phyloP scores from a whole-genome alignment of 2,888 invertebrate species.

The Temnothorax unifasciatus region DNA sequence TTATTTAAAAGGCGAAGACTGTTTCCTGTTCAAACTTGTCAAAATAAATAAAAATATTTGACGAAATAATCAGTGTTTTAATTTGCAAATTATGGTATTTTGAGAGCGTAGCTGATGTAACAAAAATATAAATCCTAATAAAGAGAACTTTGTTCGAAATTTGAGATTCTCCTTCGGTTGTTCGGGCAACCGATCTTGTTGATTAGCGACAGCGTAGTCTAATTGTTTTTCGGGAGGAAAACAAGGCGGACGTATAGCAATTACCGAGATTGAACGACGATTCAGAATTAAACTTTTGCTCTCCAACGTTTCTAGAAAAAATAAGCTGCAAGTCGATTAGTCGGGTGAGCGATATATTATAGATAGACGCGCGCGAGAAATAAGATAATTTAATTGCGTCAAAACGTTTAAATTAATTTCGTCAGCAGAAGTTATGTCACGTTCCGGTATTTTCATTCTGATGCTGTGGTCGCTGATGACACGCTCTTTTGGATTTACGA shows the following conservation, averaged over 20 bases:
- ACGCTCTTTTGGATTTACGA: conserved; percentile 30
- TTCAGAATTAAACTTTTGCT: neutral
- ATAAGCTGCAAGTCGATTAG: neutral
- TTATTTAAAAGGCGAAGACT: neutral
- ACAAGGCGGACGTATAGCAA: conserved; percentile 8
- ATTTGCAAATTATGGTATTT: neutral
- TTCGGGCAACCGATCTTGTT: conserved; percentile 43
- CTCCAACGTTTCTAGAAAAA: neutral
- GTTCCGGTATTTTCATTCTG: neutral
- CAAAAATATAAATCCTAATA: neutral
- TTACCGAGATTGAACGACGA: neutral
- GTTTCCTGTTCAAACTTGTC: neutral
- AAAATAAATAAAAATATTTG: neutral
- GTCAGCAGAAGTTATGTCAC: neutral
- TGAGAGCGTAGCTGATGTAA: neutral
- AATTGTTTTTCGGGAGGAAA: conserved; percentile 1
- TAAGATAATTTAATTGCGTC: neutral
- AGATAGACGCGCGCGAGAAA: neutral
- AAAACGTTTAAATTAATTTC: neutral
- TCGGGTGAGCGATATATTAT: neutral
- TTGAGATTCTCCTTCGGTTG: neutral
- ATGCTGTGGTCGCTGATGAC: conserved; percentile 16
- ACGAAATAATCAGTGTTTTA: no score
- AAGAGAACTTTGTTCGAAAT: neutral
- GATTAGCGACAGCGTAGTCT: neutral